Base-by-base conservation (phyloP, 2,888 invertebrate genomes). In the Notocelia uddmanniana region DNA sequence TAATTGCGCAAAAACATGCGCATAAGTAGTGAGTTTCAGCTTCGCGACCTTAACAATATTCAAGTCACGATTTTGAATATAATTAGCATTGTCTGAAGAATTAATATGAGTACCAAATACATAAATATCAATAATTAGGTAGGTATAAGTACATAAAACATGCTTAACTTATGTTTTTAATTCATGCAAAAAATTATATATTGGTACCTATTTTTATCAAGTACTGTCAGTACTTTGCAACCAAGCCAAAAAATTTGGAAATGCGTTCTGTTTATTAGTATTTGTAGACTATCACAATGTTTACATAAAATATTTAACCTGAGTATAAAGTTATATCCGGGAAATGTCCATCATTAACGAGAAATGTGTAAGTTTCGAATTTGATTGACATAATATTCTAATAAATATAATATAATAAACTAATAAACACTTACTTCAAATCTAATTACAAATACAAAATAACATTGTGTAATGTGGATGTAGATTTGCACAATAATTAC, bases 1-100 rank as follows among this genome's bases (percentile, higher is more conserved):
- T 3, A 37, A 37, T n/a, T 45, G 45, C 45, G 45, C 45, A 45
- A n/a, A 45, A 45, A n/a, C 5, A 45, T 41, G 45, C 45, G 45
- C 41, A 41, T 41, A 6, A 45, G 13, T 41, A 15, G 41, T 10
- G 41, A 15, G 8, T 45, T 45, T 45, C 45, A 45, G 45, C n/a
- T 45, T 45, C 45, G 5, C 6, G n/a, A 45, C 45, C n/a, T 45
- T 15, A 15, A 45, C 1, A 45, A 3, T 45, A 45, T 45, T 45
- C 45, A 45, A n/a, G 45, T 45, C 45, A 45, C 45, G 45, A 45
- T 45, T n/a, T 45, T 45, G 45, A 45, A 45, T 45, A 45, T n/a
- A 45, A 45, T 45, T 45, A 45, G 45, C 45, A 8, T 45, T 45
- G 45, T 45, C 45, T 45, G 45, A 45, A 45, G 1, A 45, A n/a